Percentiles rank a stretch among this genome's conserved stretches.
Conservation (phyloP, 2,113 vertebrate genomes). For the Tringa solitaria region DNA sequence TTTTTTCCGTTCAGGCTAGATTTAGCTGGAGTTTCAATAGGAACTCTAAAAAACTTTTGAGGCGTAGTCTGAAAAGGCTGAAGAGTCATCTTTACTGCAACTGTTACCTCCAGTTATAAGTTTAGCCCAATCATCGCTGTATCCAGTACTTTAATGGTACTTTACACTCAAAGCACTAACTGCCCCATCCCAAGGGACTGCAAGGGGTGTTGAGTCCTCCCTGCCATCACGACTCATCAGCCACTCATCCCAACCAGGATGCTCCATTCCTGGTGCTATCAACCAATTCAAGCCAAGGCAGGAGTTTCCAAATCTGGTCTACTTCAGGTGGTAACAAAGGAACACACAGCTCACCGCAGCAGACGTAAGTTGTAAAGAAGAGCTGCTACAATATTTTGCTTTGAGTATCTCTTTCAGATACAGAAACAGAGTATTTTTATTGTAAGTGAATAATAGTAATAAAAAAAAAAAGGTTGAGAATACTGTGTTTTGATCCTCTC, state of each 20-base stretch:
- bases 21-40: not conserved
- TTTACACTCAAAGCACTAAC: not conserved
- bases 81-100: not conserved
- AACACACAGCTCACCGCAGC: not conserved
- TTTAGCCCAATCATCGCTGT: not conserved
- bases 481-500: not conserved
- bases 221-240: not conserved
- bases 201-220: not conserved
- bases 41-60: not conserved
- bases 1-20: not conserved
- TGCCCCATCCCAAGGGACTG: not conserved
- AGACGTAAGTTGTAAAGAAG: not conserved
- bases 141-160: not conserved
- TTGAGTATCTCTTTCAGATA: not conserved
- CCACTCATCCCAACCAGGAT: not conserved
- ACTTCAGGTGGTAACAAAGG: not conserved
- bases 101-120: not conserved
- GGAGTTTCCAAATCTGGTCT: not conserved
- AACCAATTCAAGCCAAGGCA: not conserved
- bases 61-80: not conserved
- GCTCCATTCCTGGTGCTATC: not conserved
- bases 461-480: not conserved
- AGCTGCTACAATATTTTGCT: not conserved
- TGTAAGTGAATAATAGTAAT: not conserved
- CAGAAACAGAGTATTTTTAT: not conserved